A percentile compares a stretch with the other conserved stretches of the same genome.
Evolutionary conservation across 2,113 vertebrate species (phyloP).

Genomic region (Limnothrissa miodon): DNA sequence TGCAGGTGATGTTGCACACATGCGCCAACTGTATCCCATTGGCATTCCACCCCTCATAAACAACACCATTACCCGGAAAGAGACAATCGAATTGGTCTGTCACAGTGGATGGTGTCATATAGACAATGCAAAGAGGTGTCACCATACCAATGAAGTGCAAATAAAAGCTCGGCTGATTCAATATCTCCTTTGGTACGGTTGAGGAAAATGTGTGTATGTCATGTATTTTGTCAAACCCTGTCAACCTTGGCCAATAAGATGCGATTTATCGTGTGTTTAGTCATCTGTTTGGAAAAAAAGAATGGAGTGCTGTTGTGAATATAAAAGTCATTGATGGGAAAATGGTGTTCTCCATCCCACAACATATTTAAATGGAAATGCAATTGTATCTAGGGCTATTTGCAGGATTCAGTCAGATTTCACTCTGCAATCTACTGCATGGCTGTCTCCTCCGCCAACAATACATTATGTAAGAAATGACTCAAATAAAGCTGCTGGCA

Average conservation of each 20-base stretch:
- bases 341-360: not conserved
- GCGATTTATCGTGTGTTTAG: slow-evolving; percentile 15
- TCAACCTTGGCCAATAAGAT: slow-evolving; percentile 19
- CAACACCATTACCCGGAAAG: not conserved
- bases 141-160: not conserved
- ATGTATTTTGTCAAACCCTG: slow-evolving; percentile 8
- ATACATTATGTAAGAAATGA: not conserved
- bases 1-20: slow-evolving; percentile 1
- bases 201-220: not conserved
- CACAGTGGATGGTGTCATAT: slow-evolving; percentile 13
- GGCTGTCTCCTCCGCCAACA: not conserved
- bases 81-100: slow-evolving; percentile 12
- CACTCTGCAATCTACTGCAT: not conserved
- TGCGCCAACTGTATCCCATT: not conserved
- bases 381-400: not conserved
- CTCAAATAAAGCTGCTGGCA: not conserved
- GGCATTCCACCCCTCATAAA: not conserved
- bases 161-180: slow-evolving; percentile 13
- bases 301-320: not conserved
- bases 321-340: slow-evolving; percentile 18
- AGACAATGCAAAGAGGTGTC: slow-evolving; percentile 4
- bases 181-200: not conserved
- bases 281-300: slow-evolving; percentile 19
- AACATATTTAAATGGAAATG: slow-evolving; percentile 21
- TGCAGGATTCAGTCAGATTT: slow-evolving; percentile 2